phyloP scores from a whole-genome alignment of 1,140 invertebrate genomes.

The Micrasema longulum region DNA sequence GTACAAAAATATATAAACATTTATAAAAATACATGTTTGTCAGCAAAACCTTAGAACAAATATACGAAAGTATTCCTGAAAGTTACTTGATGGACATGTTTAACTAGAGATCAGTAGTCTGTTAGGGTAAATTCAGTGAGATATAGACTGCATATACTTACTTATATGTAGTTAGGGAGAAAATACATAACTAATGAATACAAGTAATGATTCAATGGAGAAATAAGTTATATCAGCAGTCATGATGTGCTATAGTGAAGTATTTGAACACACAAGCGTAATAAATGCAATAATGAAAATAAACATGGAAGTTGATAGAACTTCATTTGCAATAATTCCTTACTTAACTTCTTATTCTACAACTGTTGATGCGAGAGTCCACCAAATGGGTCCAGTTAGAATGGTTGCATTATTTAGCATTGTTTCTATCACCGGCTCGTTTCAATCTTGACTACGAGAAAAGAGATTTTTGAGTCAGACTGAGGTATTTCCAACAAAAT shows the following conservation, averaged over 20 bases:
- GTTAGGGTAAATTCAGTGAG: background rate
- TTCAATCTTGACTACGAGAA: no score
- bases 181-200: slow-evolving; percentile 13
- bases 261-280: slow-evolving; percentile 22
- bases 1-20: slow-evolving; percentile 33
- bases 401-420: no score
- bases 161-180: slow-evolving; percentile 3
- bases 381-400: no score
- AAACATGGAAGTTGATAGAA: slow-evolving; percentile 14
- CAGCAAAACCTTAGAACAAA: slow-evolving; percentile 18
- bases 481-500: no score
- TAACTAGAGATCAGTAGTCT: slow-evolving; percentile 1
- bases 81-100: background rate
- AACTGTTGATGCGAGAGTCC: no score
- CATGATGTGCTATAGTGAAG: slow-evolving; percentile 18
- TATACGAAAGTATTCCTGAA: slow-evolving; percentile 13
- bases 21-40: slow-evolving; percentile 30
- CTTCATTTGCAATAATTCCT: slow-evolving; percentile 22
- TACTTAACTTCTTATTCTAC: slow-evolving; percentile 23
- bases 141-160: slow-evolving; percentile 20
- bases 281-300: slow-evolving; percentile 10
- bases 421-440: no score
- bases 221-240: slow-evolving; percentile 1
- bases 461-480: no score
- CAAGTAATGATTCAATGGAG: slow-evolving; percentile 7